These are phyloP conservation scores for Chondrosia reniformis DNA, from an alignment of 37 sponge, comb jelly and placozoan species.

Conservation along the genomic window DNA sequence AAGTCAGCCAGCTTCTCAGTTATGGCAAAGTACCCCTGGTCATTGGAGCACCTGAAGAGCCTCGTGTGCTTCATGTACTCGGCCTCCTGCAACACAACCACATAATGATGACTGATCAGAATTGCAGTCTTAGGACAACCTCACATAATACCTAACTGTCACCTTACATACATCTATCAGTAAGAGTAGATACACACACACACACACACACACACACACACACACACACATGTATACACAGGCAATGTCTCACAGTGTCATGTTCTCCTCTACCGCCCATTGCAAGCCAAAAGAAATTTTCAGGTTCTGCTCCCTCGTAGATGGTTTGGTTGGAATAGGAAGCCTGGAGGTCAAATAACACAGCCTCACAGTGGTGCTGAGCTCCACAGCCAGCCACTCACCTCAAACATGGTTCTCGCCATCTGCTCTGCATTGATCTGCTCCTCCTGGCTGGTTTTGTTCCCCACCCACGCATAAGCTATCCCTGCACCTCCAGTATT, in stretches of 20 bases:
- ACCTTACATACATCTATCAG: background rate
- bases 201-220: background rate
- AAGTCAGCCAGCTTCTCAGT: slow-evolving; percentile 90
- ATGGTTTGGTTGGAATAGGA: slow-evolving; percentile 76
- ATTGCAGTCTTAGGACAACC: background rate
- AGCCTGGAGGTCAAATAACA: slow-evolving; percentile 28
- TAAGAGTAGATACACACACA: background rate
- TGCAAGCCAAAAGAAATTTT: slow-evolving; percentile 98
- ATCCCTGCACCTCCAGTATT: slow-evolving; percentile 75
- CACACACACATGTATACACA: background rate
- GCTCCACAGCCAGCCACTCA: background rate
- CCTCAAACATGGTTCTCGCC: slow-evolving; percentile 81
- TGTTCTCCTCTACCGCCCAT: slow-evolving; percentile 66
- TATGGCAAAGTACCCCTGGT: slow-evolving; percentile 92
- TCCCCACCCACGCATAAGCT: slow-evolving; percentile 95
- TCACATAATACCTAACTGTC: background rate
- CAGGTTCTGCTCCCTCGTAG: slow-evolving; percentile 81
- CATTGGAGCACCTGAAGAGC: slow-evolving; percentile 95
- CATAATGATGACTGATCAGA: background rate
- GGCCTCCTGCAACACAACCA: slow-evolving; percentile 49
- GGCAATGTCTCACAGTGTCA: slow-evolving; percentile 12
- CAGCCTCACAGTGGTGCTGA: background rate
- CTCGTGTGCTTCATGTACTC: slow-evolving; percentile 71
- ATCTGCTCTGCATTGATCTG: slow-evolving; percentile 88
- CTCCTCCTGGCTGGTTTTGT: slow-evolving; percentile 73